Percentiles rank a stretch among this genome's conserved stretches.
Evolutionary conservation across 2,797 vertebrate species (phyloP).

Genomic region (Cossypha dichroa): DNA sequence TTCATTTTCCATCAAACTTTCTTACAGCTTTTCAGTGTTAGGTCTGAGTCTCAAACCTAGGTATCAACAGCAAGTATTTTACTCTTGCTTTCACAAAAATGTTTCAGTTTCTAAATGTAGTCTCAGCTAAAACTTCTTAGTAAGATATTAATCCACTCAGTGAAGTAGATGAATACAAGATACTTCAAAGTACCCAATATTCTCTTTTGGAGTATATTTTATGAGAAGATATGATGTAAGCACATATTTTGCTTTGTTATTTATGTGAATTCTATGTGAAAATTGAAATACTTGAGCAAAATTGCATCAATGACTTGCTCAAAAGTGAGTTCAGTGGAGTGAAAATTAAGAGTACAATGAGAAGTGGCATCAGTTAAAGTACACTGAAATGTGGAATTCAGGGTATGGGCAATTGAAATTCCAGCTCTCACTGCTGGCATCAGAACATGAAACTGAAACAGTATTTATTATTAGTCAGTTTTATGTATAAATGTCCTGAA

Average conservation of each 20-base stretch:
- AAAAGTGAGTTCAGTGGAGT: neutral
- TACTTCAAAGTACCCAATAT: neutral
- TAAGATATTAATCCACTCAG: neutral
- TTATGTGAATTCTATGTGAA: neutral
- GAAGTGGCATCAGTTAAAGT: neutral
- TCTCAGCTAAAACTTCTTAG: neutral
- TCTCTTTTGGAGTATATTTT: neutral
- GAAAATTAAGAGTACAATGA: neutral
- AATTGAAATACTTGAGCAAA: neutral
- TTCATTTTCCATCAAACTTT: neutral
- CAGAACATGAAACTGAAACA: neutral
- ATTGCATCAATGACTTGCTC: neutral
- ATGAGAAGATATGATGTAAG: neutral
- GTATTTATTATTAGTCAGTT: constrained; percentile 20
- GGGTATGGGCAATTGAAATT: neutral
- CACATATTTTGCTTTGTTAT: neutral
- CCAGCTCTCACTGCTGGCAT: neutral
- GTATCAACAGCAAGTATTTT: neutral
- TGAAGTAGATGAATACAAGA: neutral
- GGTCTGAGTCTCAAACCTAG: neutral
- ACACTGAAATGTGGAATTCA: neutral
- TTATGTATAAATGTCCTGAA: neutral
- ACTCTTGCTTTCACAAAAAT: neutral
- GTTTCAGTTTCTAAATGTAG: neutral
- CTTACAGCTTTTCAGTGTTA: neutral